Base-by-base conservation (phyloP, 37 sponge, comb jelly and placozoan species). In the Haliclona indistincta region DNA sequence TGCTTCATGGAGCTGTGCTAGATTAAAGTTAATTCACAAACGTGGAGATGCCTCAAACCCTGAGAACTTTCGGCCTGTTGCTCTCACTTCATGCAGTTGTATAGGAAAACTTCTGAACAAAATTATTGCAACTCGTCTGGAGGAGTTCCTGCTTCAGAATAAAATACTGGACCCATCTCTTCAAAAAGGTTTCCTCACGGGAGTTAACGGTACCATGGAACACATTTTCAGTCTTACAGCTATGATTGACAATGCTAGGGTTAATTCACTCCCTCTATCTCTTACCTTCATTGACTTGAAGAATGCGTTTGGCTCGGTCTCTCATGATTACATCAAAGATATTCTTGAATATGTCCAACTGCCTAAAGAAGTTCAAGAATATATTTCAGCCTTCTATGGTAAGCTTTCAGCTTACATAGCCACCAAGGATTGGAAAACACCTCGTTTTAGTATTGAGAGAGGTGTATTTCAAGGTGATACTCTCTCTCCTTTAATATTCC, bases 301-400 rank as follows among this genome's bases (percentile, higher is more conserved):
- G 39, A 71, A 63, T 64, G 77, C 77, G 15, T 76, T 74, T 74
- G 63, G 75, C 26, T 74, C 75, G 2, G 44, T 74, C 30, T 37
- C 42, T 25, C 75, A 74, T 38, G 4, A 35, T 23, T 35, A 37
- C 4, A 56, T 74, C 2, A 1, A 29, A 1, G 44, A 40, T 74
- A 61, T 74, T 38, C 63, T 74, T 19, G 11, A 38, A 15, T 8
- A 29, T 37, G 26, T 58, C 1, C 54, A 60, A 5, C 25, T 76
- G 13, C 67, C 77, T 20, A 17, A 43, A 1, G 54, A 3, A 1
- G 15, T 64, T 4, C 22, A 43, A 13, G 8, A 28, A 25, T 76
- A 76, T 28, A 4, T 64, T 2, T 6, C 13, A 10, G 26, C 25
- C 53, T 76, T 42, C 6, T 76, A 76, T 36, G 41, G 49, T 1